These are phyloP conservation scores for Paradisaea rubra DNA, from an alignment of 2,113 vertebrate genomes.

Conservation along the genomic window DNA sequence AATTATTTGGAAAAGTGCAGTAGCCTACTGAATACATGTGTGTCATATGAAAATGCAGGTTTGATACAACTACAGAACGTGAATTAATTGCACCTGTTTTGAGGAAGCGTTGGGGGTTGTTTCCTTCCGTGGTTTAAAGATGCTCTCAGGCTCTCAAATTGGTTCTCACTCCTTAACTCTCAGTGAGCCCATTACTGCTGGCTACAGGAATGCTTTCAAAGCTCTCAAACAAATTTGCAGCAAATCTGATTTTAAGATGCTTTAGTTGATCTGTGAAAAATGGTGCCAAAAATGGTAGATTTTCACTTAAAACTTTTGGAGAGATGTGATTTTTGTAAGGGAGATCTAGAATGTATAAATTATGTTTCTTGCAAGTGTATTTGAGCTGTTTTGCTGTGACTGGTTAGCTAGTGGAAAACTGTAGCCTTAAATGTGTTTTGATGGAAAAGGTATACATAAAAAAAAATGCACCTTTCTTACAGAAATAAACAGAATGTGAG, in stretches of 20 bases:
- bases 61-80: neutral
- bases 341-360: neutral
- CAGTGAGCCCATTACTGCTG: neutral
- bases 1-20: neutral
- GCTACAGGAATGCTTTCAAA: neutral
- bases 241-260: neutral
- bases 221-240: neutral
- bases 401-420: neutral
- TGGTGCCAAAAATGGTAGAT: neutral
- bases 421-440: neutral
- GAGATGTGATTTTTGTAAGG: neutral
- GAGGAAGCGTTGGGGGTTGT: neutral
- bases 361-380: neutral
- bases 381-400: neutral
- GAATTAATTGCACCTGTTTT: neutral
- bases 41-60: neutral
- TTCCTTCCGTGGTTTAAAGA: neutral
- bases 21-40: neutral
- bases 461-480: neutral
- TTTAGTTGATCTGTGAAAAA: neutral
- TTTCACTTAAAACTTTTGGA: neutral
- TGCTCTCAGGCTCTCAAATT: neutral
- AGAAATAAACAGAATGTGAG: neutral
- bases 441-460: neutral
- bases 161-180: neutral